phyloP scores from a whole-genome alignment of 2,113 vertebrate genomes.

The Elephas maximus region DNA sequence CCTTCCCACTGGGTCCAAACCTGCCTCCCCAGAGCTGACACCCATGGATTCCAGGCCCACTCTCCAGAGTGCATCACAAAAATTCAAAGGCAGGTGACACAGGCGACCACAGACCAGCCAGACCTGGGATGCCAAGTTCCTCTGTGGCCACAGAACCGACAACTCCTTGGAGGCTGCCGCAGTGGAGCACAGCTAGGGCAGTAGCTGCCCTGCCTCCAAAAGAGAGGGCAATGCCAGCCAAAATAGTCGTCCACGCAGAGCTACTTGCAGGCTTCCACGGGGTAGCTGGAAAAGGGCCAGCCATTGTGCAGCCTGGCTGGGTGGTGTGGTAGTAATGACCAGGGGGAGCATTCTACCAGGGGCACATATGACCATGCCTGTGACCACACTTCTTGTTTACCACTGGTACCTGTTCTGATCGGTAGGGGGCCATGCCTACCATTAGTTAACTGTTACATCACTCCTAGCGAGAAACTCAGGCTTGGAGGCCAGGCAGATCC shows the following conservation, averaged over 20 bases:
- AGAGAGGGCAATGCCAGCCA: not conserved
- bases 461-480: not conserved
- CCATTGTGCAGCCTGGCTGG: not conserved
- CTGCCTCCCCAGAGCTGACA: not conserved
- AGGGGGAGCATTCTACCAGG: not conserved
- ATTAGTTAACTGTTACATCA: not conserved
- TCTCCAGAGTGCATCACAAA: not conserved
- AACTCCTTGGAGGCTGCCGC: not conserved
- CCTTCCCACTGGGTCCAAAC: not conserved
- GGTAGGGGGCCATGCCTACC: not conserved
- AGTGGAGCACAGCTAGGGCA: not conserved
- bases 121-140: not conserved
- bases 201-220: no score
- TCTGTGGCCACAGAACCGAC: not conserved
- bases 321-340: not conserved
- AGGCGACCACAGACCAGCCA: not conserved
- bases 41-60: not conserved
- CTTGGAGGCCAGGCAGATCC: not conserved
- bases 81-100: not conserved
- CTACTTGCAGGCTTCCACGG: not conserved
- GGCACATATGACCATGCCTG: not conserved
- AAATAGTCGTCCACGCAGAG: not conserved
- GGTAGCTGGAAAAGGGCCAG: not conserved
- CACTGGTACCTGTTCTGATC: not conserved
- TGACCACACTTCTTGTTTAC: not conserved